A percentile compares a stretch with the other conserved stretches of the same genome.
Evolutionary conservation across 1,140 invertebrate genomes (phyloP).

Genomic region (Euwallacea similis): DNA sequence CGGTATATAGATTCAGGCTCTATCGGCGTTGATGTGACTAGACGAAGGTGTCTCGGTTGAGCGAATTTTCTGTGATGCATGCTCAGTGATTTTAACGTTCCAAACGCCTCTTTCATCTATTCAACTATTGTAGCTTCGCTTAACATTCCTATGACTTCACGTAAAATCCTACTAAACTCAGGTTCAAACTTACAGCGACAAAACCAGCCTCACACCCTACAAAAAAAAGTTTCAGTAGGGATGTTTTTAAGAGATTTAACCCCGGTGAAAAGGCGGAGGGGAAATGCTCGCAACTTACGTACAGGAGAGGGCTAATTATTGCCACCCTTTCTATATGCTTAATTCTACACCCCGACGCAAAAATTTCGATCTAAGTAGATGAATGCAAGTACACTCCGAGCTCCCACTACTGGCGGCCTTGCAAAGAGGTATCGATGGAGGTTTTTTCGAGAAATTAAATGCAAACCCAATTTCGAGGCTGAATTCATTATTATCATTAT

Average conservation of each 20-base stretch:
- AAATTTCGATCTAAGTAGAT: background rate
- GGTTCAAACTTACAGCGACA: no score
- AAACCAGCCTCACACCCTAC: no score
- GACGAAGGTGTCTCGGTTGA: no score
- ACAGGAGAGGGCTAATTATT: slow-evolving; percentile 44
- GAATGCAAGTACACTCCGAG: slow-evolving; percentile 18
- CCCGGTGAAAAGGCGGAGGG: slow-evolving; percentile 36
- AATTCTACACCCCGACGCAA: slow-evolving; percentile 36
- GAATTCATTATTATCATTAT: slow-evolving; percentile 13
- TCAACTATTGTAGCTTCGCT: no score
- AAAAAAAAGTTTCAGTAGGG: slow-evolving; percentile 27
- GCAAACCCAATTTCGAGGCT: slow-evolving; percentile 9
- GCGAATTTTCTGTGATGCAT: no score
- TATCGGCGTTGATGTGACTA: no score
- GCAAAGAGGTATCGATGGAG: background rate
- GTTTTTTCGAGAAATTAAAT: slow-evolving; percentile 3
- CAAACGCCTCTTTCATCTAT: no score
- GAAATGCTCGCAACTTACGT: slow-evolving; percentile 39
- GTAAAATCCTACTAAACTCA: no score
- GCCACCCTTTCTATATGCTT: slow-evolving; percentile 42
- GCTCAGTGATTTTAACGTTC: no score
- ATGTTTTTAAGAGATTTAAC: slow-evolving; percentile 39
- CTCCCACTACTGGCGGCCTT: background rate
- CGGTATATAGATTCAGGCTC: no score
- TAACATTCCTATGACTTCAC: no score